Conservation (phyloP, 2,888 invertebrate species). For the Callyntrura sp. region DNA sequence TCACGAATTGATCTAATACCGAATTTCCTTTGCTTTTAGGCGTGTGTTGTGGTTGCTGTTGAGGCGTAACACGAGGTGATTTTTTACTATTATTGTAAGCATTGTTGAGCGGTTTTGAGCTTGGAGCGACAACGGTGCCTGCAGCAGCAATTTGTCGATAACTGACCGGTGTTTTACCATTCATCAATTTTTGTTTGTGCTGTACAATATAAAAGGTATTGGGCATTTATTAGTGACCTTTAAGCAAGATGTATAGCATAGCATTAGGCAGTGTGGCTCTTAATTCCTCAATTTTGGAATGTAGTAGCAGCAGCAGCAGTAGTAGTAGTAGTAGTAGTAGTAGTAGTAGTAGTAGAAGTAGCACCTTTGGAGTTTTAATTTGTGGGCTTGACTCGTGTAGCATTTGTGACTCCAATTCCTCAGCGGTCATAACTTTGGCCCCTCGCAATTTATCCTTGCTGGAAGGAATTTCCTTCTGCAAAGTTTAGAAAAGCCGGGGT, state of each 20-base stretch:
- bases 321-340: too few relatives aligned
- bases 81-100: background rate
- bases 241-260: too few relatives aligned
- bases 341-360: too few relatives aligned
- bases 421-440: constrained; percentile 61
- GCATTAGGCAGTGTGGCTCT: too few relatives aligned
- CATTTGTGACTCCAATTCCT: constrained; percentile 74
- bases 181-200: background rate
- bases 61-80: background rate
- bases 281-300: too few relatives aligned
- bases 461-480: constrained; percentile 28
- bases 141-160: background rate
- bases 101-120: background rate
- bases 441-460: background rate
- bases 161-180: background rate
- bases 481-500: too few relatives aligned
- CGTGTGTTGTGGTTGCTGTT: too few relatives aligned
- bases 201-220: background rate
- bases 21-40: background rate
- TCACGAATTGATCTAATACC: constrained; percentile 50
- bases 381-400: constrained; percentile 38
- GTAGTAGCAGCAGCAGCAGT: too few relatives aligned
- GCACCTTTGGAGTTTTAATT: background rate
- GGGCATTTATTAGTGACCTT: too few relatives aligned
- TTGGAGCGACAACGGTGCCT: background rate